Conservation (phyloP, 2,888 invertebrate genomes). For the Stictocephala bisonia region DNA sequence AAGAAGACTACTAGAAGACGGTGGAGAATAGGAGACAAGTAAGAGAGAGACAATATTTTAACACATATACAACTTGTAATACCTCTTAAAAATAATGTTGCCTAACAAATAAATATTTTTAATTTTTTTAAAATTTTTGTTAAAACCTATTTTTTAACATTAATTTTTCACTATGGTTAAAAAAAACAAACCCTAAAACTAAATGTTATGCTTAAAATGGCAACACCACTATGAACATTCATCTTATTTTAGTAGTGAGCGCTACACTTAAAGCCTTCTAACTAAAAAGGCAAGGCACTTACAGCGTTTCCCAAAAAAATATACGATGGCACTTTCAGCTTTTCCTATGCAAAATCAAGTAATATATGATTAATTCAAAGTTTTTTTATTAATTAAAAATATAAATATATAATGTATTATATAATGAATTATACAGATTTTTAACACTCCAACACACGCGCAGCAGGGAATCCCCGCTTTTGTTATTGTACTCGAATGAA, state of each 20-base stretch:
- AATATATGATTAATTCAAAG: background rate
- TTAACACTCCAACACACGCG: too few species aligned
- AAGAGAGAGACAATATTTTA: slow-evolving; percentile 23
- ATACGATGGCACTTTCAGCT: slow-evolving; percentile 44
- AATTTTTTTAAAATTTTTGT: slow-evolving; percentile 3
- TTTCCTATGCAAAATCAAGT: slow-evolving; percentile 23
- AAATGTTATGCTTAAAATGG: background rate
- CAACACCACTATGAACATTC: slow-evolving; percentile 34
- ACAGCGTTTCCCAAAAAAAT: too few species aligned
- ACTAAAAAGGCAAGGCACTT: too few species aligned
- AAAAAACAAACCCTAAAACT: background rate
- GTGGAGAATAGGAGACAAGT: background rate
- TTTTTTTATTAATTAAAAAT: background rate
- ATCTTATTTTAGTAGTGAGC: slow-evolving; percentile 1
- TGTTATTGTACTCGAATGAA: too few species aligned
- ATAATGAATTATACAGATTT: too few species aligned
- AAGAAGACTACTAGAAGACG: slow-evolving; percentile 17
- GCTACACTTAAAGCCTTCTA: slow-evolving; percentile 29
- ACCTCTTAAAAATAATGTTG: slow-evolving; percentile 12
- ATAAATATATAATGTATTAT: too few species aligned
- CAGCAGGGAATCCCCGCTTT: too few species aligned
- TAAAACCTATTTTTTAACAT: slow-evolving; percentile 7
- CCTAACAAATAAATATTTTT: background rate
- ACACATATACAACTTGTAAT: slow-evolving; percentile 1
- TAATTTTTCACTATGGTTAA: too few species aligned